These are phyloP conservation scores for Phenganax subtilis DNA, from an alignment of 92 coral and sea anemone species.

Conservation along the genomic window DNA sequence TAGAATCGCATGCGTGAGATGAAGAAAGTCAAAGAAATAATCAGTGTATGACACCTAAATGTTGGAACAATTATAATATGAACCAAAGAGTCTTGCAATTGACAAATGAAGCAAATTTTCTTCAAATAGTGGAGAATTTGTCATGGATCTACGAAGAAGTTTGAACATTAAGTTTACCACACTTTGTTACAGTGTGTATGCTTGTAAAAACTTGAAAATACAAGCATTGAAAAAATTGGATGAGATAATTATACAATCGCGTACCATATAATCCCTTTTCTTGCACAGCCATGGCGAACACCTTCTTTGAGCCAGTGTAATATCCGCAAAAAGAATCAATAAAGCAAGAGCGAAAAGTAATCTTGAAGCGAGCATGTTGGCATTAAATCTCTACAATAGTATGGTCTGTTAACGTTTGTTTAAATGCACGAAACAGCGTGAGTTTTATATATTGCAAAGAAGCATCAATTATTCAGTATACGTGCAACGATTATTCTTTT, in stretches of 20 bases:
- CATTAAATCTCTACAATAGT: background rate
- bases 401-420: background rate
- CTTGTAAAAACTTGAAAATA: too few relatives aligned
- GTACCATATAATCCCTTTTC: background rate
- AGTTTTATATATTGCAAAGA: conserved; percentile 9
- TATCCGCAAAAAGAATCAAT: background rate
- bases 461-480: background rate
- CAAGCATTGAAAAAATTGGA: background rate
- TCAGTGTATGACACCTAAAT: too few relatives aligned
- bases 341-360: background rate
- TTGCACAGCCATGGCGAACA: background rate
- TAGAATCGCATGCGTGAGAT: too few relatives aligned
- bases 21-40: too few relatives aligned
- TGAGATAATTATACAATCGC: background rate
- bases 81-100: too few relatives aligned
- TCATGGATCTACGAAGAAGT: too few relatives aligned
- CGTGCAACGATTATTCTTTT: conserved; percentile 4
- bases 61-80: too few relatives aligned
- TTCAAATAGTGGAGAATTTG: too few relatives aligned
- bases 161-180: too few relatives aligned
- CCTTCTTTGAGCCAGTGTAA: background rate
- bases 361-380: background rate
- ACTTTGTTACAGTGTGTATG: too few relatives aligned
- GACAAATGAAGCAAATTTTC: too few relatives aligned
- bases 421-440: background rate